A percentile compares a stretch with the other conserved stretches of the same genome.
Conservation (phyloP, 2,797 vertebrate species). For the Mareca penelope region DNA sequence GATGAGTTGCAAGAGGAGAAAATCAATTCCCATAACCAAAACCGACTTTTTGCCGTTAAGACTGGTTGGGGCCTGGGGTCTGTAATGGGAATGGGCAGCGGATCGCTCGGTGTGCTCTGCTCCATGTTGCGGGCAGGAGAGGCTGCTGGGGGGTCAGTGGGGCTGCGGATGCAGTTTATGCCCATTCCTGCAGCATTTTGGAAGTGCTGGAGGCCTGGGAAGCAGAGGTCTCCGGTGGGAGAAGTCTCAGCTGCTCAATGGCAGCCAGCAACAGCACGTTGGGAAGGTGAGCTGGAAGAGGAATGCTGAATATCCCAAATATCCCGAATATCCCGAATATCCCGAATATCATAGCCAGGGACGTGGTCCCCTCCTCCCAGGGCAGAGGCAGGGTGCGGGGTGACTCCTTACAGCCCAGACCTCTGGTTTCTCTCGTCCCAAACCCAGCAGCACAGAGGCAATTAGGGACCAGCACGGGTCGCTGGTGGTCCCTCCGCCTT, state of each 20-base stretch:
- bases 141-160: rapidly evolving
- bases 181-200: not conserved
- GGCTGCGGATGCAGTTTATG: not conserved
- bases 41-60: not conserved
- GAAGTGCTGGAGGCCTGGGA: not conserved
- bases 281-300: not conserved
- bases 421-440: not conserved
- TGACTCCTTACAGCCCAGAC: not conserved
- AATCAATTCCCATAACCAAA: not conserved
- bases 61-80: not conserved
- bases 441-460: not conserved
- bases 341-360: not conserved
- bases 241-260: not conserved
- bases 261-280: not conserved
- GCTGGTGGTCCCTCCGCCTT: slow-evolving; percentile 21
- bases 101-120: not conserved
- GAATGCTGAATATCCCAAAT: not conserved
- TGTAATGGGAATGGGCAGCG: not conserved
- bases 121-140: not conserved
- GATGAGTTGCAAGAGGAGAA: not conserved
- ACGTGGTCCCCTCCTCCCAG: not conserved
- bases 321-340: not conserved
- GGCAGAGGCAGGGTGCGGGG: not conserved
- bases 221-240: not conserved
- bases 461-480: not conserved